Evolutionary conservation across 2,888 invertebrate species (phyloP).

Genomic region (Apodemia duryi): DNA sequence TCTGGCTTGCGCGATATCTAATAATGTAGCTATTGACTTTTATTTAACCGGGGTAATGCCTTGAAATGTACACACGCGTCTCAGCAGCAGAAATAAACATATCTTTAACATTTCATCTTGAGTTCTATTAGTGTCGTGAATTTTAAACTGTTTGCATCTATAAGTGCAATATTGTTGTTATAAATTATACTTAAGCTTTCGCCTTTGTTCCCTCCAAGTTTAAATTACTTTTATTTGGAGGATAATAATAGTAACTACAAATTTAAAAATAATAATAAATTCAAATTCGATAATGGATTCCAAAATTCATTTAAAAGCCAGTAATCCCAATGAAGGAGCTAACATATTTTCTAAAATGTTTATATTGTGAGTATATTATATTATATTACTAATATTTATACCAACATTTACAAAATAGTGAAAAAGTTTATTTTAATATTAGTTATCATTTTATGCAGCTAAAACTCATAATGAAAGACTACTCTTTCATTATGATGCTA

Average conservation of each 20-base stretch:
- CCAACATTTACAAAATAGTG: too few species aligned
- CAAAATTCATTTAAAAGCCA: conserved; percentile 78
- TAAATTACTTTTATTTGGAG: too few species aligned
- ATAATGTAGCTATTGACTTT: not conserved
- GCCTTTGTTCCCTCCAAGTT: too few species aligned
- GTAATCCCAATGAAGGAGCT: conserved; percentile 78
- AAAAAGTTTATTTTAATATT: too few species aligned
- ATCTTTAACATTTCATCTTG: not conserved
- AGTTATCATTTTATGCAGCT: too few species aligned
- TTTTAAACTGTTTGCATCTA: not conserved
- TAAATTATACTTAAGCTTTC: too few species aligned
- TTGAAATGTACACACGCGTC: not conserved
- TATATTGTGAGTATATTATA: conserved; percentile 77
- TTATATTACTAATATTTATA: too few species aligned
- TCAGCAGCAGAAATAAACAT: not conserved
- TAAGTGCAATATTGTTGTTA: too few species aligned
- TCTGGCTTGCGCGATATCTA: not conserved
- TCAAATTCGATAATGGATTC: conserved; percentile 70
- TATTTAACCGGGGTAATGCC: conserved; percentile 1
- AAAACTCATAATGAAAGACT: too few species aligned
- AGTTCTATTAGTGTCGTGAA: not conserved
- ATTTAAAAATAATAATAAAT: not conserved
- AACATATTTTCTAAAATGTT: conserved; percentile 79
- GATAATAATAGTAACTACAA: too few species aligned
- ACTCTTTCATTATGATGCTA: too few species aligned